Base-by-base conservation (phyloP, 2,113 vertebrate genomes). In the Struthio camelus region DNA sequence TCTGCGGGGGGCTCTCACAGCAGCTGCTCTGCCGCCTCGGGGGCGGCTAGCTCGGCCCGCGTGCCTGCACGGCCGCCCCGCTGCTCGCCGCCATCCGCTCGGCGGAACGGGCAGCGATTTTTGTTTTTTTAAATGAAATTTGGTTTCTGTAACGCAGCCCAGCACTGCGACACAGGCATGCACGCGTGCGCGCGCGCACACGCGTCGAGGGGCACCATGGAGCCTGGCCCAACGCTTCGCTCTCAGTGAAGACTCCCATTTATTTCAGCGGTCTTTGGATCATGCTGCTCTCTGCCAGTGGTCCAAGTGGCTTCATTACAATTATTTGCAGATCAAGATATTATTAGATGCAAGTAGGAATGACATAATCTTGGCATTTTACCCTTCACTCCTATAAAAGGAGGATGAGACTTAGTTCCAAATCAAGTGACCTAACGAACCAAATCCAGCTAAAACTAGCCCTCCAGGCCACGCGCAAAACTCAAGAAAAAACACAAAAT, bases 1-100 rank as follows among this genome's bases (percentile, higher is more conserved):
- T 96, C 89, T 90, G 91, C 9, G 89, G 85, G 95, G 89, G 76
- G 79, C 86, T 95, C 66, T 96, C 95, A 95, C 9, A 61, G 96
- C 77, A 95, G 90, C 95, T 96, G 94, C 83, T 91, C 75, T 59
- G 82, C 86, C 72, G 83, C 95, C 95, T 62, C 84, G 83, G 89
- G 95, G 81, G 90, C 80, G 82, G 75, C 91, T 51, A 91, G 84
- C 6, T 27, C 83, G 62, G 86, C 95, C 96, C 95, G 83, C 67
- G 87, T 64, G 73, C 40, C 87, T 80, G 61, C 28, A 40, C 13
- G 9, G 82, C 78, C 20, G 88, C 84, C 58, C 82, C 94, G 95
- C 3, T 77, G 51, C 92, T 89, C 66, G 50, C 61, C 59, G 36
- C 61, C 3, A n/a, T 34, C 87, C 83, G 76, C 64, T 6, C 79